phyloP scores from a whole-genome alignment of 2,797 vertebrate species.

The Dendrocincla tyrannina region DNA sequence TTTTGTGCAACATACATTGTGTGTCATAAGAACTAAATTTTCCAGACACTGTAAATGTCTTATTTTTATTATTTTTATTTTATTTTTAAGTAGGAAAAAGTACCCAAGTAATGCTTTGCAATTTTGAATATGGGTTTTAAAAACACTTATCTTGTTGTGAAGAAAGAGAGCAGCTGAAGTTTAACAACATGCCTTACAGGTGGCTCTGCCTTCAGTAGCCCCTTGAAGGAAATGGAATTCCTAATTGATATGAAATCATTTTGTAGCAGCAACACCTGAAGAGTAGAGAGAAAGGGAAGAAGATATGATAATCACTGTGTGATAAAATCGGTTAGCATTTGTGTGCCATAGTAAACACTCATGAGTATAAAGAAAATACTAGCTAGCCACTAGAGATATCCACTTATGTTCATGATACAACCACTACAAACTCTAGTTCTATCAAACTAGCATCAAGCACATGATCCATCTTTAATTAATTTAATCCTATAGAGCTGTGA shows the following conservation, averaged over 20 bases:
- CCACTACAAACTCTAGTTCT: slow-evolving; percentile 70
- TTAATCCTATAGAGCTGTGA: slow-evolving; percentile 71
- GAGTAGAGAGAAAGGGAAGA: slow-evolving; percentile 44
- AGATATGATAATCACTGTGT: slow-evolving; percentile 64
- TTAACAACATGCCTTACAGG: slow-evolving; percentile 47
- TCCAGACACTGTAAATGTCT: neutral
- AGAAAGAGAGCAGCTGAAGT: neutral
- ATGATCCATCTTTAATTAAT: slow-evolving; percentile 74
- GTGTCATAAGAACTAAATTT: neutral
- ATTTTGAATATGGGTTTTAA: neutral
- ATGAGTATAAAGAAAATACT: slow-evolving; percentile 68
- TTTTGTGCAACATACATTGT: neutral
- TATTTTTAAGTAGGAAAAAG: neutral
- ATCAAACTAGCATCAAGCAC: slow-evolving; percentile 70
- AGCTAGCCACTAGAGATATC: slow-evolving; percentile 70
- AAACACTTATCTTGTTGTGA: neutral
- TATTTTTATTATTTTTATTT: too few species aligned
- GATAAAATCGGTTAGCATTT: slow-evolving; percentile 71
- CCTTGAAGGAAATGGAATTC: slow-evolving; percentile 61
- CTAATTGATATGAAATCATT: slow-evolving; percentile 60
- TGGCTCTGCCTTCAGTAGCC: slow-evolving; percentile 36
- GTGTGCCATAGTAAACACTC: slow-evolving; percentile 66
- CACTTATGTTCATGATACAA: slow-evolving; percentile 72
- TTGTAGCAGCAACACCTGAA: slow-evolving; percentile 57
- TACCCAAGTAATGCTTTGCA: neutral